Evolutionary conservation across 2,888 invertebrate genomes (phyloP), one percentile per base, ranked within the genome.

Genomic region (Balanococcus diminutus): DNA sequence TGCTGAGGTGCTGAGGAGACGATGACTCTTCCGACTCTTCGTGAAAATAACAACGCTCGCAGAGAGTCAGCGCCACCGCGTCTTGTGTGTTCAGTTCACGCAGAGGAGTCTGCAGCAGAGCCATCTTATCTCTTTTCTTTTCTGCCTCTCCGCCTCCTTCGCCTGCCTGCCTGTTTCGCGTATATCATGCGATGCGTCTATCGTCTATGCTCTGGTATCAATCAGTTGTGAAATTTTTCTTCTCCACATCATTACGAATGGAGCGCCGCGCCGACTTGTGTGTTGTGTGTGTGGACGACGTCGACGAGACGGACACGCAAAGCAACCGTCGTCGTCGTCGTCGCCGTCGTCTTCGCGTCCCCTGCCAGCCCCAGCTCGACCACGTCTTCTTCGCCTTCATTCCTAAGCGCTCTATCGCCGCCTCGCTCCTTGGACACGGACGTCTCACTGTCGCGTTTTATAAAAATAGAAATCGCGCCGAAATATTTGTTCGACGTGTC

Each of bases 401-500:
- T 42, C 11, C 42, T 0, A 42, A 0, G 42, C 42, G 14, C 42
- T 42, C 42, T n/a, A n/a, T n/a, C n/a, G n/a, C n/a, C n/a, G n/a
- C n/a, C n/a, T n/a, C n/a, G n/a, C n/a, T n/a, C n/a, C n/a, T n/a
- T n/a, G n/a, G n/a, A n/a, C n/a, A n/a, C n/a, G n/a, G n/a, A n/a
- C n/a, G n/a, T n/a, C n/a, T n/a, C 42, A 9, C 42, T 6, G 6
- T 42, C 42, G 42, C 42, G 42, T 42, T 67, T 67, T 67, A 36
- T 36, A 79, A 79, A 79, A 79, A 79, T 79, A 79, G 75, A 79
- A 79, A 79, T 36, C 75, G 75, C 75, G 67, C 28, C 67, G 75
- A 79, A 56, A 79, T 79, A 79, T 79, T 79, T 67, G 67, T 36
- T 79, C 75, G 75, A 36, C 75, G 75, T 79, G 75, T 79, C 75